Evolutionary conservation across 2,113 vertebrate species (phyloP).

Genomic region (Tetrax tetrax): DNA sequence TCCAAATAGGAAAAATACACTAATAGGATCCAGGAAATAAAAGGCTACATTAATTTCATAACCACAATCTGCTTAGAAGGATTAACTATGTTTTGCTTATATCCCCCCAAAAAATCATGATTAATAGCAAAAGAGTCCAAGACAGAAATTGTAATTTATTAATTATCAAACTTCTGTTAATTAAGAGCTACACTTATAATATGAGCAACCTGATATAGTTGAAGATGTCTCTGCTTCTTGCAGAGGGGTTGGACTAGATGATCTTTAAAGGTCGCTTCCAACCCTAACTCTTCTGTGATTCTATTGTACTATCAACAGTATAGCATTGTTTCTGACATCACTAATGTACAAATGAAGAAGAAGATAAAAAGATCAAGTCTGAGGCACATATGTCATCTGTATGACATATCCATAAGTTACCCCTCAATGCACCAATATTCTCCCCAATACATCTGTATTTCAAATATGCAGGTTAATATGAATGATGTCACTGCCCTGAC

Average conservation of each 20-base stretch:
- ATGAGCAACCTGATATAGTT: no score
- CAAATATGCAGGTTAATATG: not conserved
- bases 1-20: not conserved
- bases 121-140: constrained; percentile 6
- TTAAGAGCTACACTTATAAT: not conserved
- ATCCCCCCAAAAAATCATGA: not conserved
- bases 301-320: not conserved
- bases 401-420: not conserved
- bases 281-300: no score
- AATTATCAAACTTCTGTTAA: not conserved
- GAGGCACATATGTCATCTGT: not conserved
- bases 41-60: constrained; percentile 23
- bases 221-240: no score
- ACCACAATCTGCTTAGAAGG: constrained; percentile 7
- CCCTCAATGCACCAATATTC: not conserved
- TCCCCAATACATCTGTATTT: not conserved
- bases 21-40: not conserved
- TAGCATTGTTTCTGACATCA: not conserved
- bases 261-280: no score
- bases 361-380: not conserved
- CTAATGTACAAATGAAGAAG: not conserved
- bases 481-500: not conserved
- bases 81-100: constrained; percentile 15
- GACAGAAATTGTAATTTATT: not conserved
- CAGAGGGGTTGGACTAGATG: no score